Evolutionary conservation across 2,888 invertebrate species (phyloP).

Genomic region (Nemotelus nigrinus): DNA sequence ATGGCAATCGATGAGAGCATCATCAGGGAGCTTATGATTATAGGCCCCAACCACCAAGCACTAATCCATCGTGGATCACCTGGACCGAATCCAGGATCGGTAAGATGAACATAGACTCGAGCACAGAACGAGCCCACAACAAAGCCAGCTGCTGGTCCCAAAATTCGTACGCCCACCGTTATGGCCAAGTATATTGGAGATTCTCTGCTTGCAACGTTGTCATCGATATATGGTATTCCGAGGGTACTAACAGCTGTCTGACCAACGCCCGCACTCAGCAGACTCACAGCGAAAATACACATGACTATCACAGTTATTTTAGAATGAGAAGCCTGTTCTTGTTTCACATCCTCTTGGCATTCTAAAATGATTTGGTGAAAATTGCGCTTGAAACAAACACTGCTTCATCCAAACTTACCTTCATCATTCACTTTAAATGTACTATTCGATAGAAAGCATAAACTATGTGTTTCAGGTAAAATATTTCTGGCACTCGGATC

Average conservation of each 20-base stretch:
- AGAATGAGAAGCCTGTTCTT: conserved; percentile 75
- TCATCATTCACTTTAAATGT: conserved; percentile 36
- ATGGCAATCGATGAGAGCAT: conserved; percentile 86
- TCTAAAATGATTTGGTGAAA: conserved; percentile 51
- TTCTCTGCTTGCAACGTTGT: conserved; percentile 91
- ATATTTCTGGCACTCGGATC: conserved; percentile 21
- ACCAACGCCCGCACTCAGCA: conserved; percentile 89
- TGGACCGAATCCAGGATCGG: conserved; percentile 79
- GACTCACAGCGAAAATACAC: conserved; percentile 87
- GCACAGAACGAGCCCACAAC: conserved; percentile 90
- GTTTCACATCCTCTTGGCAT: conserved; percentile 72
- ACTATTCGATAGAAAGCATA: conserved; percentile 59
- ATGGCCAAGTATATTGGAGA: conserved; percentile 91
- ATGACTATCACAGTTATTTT: conserved; percentile 84
- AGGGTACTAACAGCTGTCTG: conserved; percentile 92
- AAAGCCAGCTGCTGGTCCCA: conserved; percentile 91
- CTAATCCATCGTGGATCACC: conserved; percentile 92
- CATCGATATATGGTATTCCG: conserved; percentile 93
- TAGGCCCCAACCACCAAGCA: conserved; percentile 96
- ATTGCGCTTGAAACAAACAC: neutral
- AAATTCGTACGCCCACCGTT: conserved; percentile 89
- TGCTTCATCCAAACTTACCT: conserved; percentile 22
- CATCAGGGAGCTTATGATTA: conserved; percentile 84
- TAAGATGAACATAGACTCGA: conserved; percentile 84
- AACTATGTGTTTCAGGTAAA: conserved; percentile 54